Evolutionary conservation across 2,888 invertebrate genomes (phyloP).

Genomic region (Punctoribates punctum): DNA sequence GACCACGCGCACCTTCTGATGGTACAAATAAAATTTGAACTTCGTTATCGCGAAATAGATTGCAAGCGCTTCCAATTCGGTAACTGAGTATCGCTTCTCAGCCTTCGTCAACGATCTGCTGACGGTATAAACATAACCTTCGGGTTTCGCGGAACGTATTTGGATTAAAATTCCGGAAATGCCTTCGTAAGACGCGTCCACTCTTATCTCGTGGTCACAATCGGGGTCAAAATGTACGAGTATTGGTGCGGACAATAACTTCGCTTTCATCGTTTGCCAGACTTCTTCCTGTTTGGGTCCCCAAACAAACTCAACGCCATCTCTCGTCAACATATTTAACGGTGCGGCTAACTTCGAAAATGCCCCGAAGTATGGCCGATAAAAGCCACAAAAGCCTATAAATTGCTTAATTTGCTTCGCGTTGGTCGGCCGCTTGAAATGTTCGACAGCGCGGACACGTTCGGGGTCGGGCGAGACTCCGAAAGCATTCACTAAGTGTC

Average conservation of each 20-base stretch:
- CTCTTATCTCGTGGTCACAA: background rate
- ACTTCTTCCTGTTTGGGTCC: background rate
- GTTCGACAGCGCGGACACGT: background rate
- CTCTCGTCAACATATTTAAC: background rate
- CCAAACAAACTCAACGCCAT: background rate
- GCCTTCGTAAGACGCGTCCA: background rate
- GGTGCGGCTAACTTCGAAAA: background rate
- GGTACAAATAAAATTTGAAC: background rate
- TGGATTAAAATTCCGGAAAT: background rate
- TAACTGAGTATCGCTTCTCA: background rate
- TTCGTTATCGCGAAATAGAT: background rate
- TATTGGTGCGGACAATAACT: background rate
- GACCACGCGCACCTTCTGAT: background rate
- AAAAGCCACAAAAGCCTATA: background rate
- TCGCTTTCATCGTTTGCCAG: background rate
- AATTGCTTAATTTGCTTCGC: background rate
- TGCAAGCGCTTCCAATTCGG: background rate
- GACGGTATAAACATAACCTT: background rate
- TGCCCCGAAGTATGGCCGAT: background rate
- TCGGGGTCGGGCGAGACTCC: background rate
- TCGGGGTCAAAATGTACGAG: background rate
- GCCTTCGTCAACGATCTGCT: background rate
- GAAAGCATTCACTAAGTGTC: background rate
- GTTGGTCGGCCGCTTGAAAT: background rate
- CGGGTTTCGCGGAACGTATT: background rate